Percentiles rank a stretch among this genome's conserved stretches.
Conservation (phyloP, 1,140 invertebrate species). For the Drosophila cardini region DNA sequence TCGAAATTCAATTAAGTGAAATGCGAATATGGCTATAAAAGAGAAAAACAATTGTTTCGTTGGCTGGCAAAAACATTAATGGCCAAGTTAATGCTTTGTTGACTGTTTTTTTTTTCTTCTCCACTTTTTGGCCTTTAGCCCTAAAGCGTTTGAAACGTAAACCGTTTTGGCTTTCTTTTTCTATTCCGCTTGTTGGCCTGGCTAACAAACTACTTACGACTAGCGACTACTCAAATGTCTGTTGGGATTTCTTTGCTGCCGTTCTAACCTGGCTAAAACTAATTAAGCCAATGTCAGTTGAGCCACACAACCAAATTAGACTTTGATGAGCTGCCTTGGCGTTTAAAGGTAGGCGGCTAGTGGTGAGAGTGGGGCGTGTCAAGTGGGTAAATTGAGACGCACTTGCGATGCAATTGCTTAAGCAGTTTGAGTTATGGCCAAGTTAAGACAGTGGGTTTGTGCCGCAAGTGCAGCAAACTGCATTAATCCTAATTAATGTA, state of each 20-base stretch:
- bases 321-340: conserved; percentile 21
- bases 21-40: conserved; percentile 30
- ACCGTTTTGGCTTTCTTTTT: conserved; percentile 25
- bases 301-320: conserved; percentile 19
- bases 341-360: too few species aligned
- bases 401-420: conserved; percentile 23
- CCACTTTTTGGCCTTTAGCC: conserved; percentile 1
- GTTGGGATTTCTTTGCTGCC: conserved; percentile 26
- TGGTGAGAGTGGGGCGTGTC: neutral
- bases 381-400: conserved; percentile 28
- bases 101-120: conserved; percentile 4
- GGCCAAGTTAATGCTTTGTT: conserved; percentile 2
- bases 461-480: conserved; percentile 27
- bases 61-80: neutral
- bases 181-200: neutral
- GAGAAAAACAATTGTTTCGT: conserved; percentile 4
- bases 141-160: conserved; percentile 37
- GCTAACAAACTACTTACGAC: neutral
- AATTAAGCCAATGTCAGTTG: conserved; percentile 40
- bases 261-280: conserved; percentile 19
- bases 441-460: neutral
- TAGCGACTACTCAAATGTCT: conserved; percentile 38
- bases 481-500: conserved; percentile 47
- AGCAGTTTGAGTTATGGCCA: neutral
- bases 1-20: conserved; percentile 37